Conservation (phyloP, 2,888 invertebrate species). For the Charanyca ferruginea region DNA sequence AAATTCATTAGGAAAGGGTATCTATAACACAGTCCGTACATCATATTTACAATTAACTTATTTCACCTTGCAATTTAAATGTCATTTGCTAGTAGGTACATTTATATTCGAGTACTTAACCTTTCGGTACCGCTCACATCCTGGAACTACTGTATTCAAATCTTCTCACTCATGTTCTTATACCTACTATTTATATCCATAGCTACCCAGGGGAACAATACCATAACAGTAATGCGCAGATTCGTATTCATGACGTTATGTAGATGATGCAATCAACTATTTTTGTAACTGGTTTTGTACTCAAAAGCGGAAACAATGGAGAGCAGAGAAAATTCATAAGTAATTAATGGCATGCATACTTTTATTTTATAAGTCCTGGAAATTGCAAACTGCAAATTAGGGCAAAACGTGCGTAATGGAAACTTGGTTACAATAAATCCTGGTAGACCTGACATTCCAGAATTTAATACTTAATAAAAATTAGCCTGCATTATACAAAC, state of each 20-base stretch:
- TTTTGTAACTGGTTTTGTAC: constrained; percentile 43
- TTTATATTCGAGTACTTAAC: constrained; percentile 57
- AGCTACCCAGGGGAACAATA: constrained; percentile 40
- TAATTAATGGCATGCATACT: constrained; percentile 3
- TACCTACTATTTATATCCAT: constrained; percentile 9
- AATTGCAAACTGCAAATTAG: background rate
- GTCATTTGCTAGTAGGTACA: constrained; percentile 36
- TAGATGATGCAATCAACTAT: constrained; percentile 58
- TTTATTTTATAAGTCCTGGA: background rate
- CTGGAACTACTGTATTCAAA: constrained; percentile 32
- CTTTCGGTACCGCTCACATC: constrained; percentile 59
- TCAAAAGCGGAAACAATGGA: constrained; percentile 28
- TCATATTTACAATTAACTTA: constrained; percentile 2
- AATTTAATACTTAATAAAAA: background rate
- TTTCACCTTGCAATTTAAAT: constrained; percentile 43
- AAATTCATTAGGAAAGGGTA: constrained; percentile 10
- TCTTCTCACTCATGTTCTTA: background rate
- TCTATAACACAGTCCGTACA: background rate
- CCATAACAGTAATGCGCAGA: constrained; percentile 50
- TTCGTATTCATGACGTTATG: constrained; percentile 52
- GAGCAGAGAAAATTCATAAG: constrained; percentile 38
- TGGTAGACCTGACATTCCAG: background rate
- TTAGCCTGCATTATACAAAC: background rate
- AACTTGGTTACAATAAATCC: background rate
- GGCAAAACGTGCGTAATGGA: background rate